Evolutionary conservation across 2,888 invertebrate genomes (phyloP).

Genomic region (Nomada hirtipes): DNA sequence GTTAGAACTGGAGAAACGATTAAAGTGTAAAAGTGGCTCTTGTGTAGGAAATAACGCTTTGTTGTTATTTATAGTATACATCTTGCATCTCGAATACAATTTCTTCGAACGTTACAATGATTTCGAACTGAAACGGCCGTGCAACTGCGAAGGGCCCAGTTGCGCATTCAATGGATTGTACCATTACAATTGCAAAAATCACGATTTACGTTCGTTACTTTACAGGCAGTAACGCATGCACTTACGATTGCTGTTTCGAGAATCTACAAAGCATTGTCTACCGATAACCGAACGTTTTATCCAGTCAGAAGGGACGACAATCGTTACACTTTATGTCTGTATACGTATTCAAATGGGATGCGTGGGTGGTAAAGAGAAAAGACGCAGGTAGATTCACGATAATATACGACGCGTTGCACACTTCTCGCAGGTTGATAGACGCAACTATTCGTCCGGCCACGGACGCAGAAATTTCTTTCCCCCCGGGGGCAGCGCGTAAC

Average conservation of each 20-base stretch:
- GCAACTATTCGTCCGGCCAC: constrained; percentile 34
- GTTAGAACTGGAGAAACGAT: background rate
- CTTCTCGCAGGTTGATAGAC: constrained; percentile 67
- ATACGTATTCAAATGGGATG: constrained; percentile 63
- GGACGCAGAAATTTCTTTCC: background rate
- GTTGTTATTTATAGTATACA: background rate
- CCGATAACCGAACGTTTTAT: constrained; percentile 54
- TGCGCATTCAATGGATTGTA: constrained; percentile 12
- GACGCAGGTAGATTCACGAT: constrained; percentile 66
- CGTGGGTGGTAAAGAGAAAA: constrained; percentile 68
- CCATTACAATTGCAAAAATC: constrained; percentile 9
- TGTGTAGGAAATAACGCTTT: no score
- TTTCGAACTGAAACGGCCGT: background rate
- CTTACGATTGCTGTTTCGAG: constrained; percentile 37
- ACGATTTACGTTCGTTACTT: constrained; percentile 40
- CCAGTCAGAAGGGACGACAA: constrained; percentile 54
- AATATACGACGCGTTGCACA: constrained; percentile 50
- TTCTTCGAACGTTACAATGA: background rate
- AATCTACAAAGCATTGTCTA: constrained; percentile 55
- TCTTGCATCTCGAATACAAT: background rate
- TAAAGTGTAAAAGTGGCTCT: background rate
- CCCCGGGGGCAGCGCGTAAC: background rate
- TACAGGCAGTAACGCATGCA: constrained; percentile 37
- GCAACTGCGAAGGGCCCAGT: background rate
- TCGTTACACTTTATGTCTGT: constrained; percentile 66